A percentile compares a stretch with the other conserved stretches of the same genome.
These are phyloP conservation scores for Epistrophe grossulariae DNA, from an alignment of 2,888 invertebrate genomes.

Conservation along the genomic window DNA sequence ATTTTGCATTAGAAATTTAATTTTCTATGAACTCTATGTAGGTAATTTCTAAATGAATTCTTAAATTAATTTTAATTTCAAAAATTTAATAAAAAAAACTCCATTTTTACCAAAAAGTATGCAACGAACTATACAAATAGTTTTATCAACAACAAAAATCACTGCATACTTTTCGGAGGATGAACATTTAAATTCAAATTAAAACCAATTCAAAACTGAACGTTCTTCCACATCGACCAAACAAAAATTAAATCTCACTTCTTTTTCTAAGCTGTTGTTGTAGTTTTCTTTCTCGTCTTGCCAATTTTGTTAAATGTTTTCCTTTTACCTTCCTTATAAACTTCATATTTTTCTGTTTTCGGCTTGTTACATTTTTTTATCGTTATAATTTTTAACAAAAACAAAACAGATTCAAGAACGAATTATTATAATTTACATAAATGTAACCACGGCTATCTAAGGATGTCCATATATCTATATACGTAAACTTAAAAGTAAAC, in stretches of 20 bases:
- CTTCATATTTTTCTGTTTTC: not conserved
- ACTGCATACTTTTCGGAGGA: slow-evolving; percentile 37
- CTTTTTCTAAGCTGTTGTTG: too few species aligned
- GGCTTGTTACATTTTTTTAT: not conserved
- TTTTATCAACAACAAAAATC: too few species aligned
- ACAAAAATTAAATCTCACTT: too few species aligned
- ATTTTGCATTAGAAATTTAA: too few species aligned
- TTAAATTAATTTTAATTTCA: too few species aligned
- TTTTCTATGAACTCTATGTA: too few species aligned
- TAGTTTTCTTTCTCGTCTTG: not conserved
- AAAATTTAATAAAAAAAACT: too few species aligned
- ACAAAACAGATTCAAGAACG: not conserved
- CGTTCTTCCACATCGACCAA: too few species aligned
- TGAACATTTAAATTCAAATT: not conserved
- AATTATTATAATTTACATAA: slow-evolving; percentile 2
- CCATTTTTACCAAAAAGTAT: slow-evolving; percentile 13
- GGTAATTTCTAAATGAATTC: too few species aligned
- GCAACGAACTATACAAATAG: not conserved
- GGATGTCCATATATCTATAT: not conserved
- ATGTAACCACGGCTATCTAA: not conserved
- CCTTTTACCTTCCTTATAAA: not conserved
- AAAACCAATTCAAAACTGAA: too few species aligned
- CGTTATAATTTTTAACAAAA: not conserved
- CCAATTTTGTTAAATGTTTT: not conserved
- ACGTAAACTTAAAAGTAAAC: slow-evolving; percentile 30